Base-by-base conservation (phyloP, 53 echinoderm and acorn worm genomes). In the Zoroaster sp. region DNA sequence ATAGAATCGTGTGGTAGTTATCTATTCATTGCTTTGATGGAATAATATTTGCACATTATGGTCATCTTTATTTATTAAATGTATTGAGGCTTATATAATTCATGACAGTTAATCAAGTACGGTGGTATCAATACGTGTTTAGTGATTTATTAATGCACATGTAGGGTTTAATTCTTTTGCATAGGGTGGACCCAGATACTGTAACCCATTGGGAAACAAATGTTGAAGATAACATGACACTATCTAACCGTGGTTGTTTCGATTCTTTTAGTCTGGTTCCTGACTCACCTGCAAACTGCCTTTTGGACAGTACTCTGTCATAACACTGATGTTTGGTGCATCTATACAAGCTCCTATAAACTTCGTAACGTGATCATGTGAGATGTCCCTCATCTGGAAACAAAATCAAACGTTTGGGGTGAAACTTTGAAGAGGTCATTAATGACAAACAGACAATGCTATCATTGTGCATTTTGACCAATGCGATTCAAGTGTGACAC, bases 311-410 rank as follows among this genome's bases (percentile, higher is more conserved):
- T 96, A 96, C 76, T 96, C 96, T 4, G 97, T 97, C 89, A 97
- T 90, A 55, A 97, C 94, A 67, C 97, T 95, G 74, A 97, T 97
- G 87, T 97, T 97, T 18, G 97, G 97, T 21, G 94, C 83, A 69
- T 97, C 97, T 33, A 92, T 92, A 71, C 97, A 97, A 37, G 95
- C 95, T 12, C 97, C 97, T 25, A 97, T 91, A 51, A 96, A 97
- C 73, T 95, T 95, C 28, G 95, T 97, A 88, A 95, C 95, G 85
- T 97, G 97, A 69, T 97, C 97, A 83, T 97, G 97, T n/a, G 94
- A 94, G 33, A 97, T 88, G 68, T 97, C 97, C 17, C 97, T 90
- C 90, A 97, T 96, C 97, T 97, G 89, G 72, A 87, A 55, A 35
- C 36, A 20, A 73, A 38, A 47, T 72, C 6, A 35, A 81, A 15